Conservation (phyloP, 2,113 vertebrate genomes). For the Protomyctophum bolini region DNA sequence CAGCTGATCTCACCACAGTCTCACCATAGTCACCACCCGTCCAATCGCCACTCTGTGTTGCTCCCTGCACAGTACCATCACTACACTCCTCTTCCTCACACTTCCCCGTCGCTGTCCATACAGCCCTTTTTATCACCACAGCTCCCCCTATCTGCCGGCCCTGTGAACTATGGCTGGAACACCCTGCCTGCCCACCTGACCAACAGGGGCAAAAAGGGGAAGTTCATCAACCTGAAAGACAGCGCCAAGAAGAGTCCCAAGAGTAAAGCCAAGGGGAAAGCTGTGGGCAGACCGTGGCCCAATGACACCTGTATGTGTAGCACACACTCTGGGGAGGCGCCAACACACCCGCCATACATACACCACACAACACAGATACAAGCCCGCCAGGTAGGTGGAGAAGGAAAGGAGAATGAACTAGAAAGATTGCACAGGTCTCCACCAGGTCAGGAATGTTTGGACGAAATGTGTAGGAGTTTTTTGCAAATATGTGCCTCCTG, state of each 20-base stretch:
- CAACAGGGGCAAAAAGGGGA: conserved; percentile 71
- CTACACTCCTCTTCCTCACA: conserved; percentile 61
- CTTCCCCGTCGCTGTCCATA: conserved; percentile 68
- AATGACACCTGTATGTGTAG: conserved; percentile 74
- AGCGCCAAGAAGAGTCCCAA: conserved; percentile 87
- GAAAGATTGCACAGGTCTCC: no score
- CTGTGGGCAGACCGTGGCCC: conserved; percentile 74
- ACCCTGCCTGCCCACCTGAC: conserved; percentile 75
- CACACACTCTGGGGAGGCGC: conserved; percentile 67
- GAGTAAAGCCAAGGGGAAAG: conserved; percentile 82
- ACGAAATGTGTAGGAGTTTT: no score
- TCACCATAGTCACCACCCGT: not conserved
- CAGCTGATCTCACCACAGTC: conserved; percentile 31
- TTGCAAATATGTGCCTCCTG: no score
- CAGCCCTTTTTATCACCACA: conserved; percentile 70
- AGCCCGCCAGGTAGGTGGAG: conserved; percentile 61
- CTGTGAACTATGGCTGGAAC: conserved; percentile 73
- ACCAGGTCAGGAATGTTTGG: no score
- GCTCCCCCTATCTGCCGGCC: conserved; percentile 47
- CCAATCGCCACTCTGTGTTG: conserved; percentile 42
- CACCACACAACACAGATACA: conserved; percentile 55
- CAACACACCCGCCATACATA: conserved; percentile 31
- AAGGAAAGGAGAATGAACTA: not conserved
- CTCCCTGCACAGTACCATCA: conserved; percentile 54
- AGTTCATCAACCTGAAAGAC: conserved; percentile 81